A percentile compares a stretch with the other conserved stretches of the same genome.
Conservation (phyloP, 2,797 vertebrate genomes). For the Sarcoramphus papa region DNA sequence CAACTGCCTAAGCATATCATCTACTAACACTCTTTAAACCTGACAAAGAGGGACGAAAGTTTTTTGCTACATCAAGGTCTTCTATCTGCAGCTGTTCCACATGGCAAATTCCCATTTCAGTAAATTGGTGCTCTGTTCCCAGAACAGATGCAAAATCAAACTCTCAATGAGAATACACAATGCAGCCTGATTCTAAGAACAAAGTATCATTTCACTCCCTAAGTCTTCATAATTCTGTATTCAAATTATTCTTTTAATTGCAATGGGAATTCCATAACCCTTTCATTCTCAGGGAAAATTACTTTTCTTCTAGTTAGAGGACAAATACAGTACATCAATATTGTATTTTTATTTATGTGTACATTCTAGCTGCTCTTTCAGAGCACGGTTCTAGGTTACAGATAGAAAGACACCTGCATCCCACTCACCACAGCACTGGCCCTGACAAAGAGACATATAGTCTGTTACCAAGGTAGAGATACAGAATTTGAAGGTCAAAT, state of each 20-base stretch:
- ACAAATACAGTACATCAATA: not conserved
- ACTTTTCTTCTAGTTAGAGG: not conserved
- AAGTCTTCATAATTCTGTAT: not conserved
- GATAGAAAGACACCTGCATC: not conserved
- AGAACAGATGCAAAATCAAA: slow-evolving; percentile 38
- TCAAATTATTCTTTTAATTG: not conserved
- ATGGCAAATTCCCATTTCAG: not conserved
- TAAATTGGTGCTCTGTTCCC: not conserved
- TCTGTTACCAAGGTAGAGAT: not conserved
- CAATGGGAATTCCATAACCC: slow-evolving; percentile 13
- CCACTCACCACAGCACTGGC: not conserved
- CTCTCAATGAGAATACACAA: slow-evolving; percentile 17
- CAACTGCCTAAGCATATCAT: not conserved
- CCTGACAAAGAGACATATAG: not conserved
- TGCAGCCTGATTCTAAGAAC: slow-evolving; percentile 28
- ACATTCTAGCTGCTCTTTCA: not conserved
- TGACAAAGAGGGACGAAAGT: not conserved
- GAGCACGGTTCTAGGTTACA: not conserved
- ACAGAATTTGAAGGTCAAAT: not conserved
- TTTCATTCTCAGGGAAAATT: not conserved
- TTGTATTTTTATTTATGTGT: not conserved
- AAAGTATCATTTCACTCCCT: not conserved
- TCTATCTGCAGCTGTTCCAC: slow-evolving; percentile 30
- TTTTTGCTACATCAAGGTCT: slow-evolving; percentile 1
- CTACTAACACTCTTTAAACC: not conserved